Base-by-base conservation (phyloP, 1,140 invertebrate species). In the Coptotermes formosanus region DNA sequence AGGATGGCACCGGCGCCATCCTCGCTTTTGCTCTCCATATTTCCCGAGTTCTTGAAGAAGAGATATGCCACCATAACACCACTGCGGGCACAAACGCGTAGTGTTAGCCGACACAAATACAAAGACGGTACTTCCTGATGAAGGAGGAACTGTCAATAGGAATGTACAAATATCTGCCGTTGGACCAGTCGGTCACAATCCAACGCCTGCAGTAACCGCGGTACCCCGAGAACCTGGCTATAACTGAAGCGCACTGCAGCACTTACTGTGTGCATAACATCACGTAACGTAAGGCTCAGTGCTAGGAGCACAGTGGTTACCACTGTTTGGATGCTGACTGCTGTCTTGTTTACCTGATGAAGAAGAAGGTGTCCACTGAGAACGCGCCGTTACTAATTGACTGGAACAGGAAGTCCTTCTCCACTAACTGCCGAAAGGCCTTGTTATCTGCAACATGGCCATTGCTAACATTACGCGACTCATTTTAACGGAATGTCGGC, bases 361-460 rank as follows among this genome's bases (percentile, higher is more conserved):
- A 90, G 87, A 92, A 92, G 88, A 92, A 92, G 23, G 91, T 91
- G 85, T 92, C 91, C 6, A 92, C 91, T 4, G 89, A 89, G 86
- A 90, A 92, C 25, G 89, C 89, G 32, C 88, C 89, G 87, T 91
- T 92, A 84, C 90, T 90, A 82, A 92, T 89, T 19, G 90, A 90
- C 88, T 91, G 91, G 85, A 90, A 92, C 1, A 92, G 84, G 87
- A 91, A 90, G 86, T 91, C 88, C 19, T 86, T 87, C 87, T 91
- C 91, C 12, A 89, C 89, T 44, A 88, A 88, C 21, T 86, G 86
- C 82, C 89, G 87, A 81, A 90, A 89, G n/a, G 89, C 88, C 87
- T 89, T 89, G 84, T 88, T 90, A 87, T 91, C 91, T 91, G 88
- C n/a, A 88, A 89, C 32, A 86, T 75, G 9, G 25, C 38, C 38